Evolutionary conservation across 2,888 invertebrate genomes (phyloP), one percentile per base, ranked within the genome.

Genomic region (Baronia brevicornis): DNA sequence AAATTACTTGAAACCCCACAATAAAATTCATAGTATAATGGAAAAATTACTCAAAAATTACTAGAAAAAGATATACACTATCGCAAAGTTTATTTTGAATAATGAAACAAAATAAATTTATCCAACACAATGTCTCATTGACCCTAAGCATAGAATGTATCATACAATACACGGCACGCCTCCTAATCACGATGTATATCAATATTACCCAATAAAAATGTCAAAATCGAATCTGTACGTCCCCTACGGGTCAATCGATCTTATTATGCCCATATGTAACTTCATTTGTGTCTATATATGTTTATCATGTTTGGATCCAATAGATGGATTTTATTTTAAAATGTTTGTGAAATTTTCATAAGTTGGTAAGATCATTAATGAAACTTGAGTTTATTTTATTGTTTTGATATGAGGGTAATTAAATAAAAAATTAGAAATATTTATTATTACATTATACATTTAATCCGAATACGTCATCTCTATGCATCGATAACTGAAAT

Each of bases 121-220:
- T 4, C 22, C 5, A 3, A 8, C 18, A 19, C 23, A 34, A 17
- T 4, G 14, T 14, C 19, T 5, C 19, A 5, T 34, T 23, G 67
- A 64, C 68, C 64, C 65, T 58, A 47, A 43, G 38, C 54, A 64
- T n/a, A 62, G 62, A 56, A 60, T 62, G 23, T 33, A 36, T 38
- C 44, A 48, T 37, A 49, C 51, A 49, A 55, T 53, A 59, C 56
- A 44, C 59, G 56, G 63, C 65, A 63, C 54, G 44, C 53, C 52
- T 45, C 57, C 60, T 68, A 71, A 71, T 74, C 68, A 70, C 54
- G 67, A 68, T 65, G 63, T 66, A 60, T 73, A 77, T 74, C 71
- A 72, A 74, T 74, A 74, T 65, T 69, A 61, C 59, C 62, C 72
- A 78, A 79, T 79, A 72, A 75, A 78, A 69, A 71, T 41, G 71